Evolutionary conservation across 2,113 vertebrate species (phyloP), one percentile per base, ranked within the genome.

Genomic region (Numenius arquata): DNA sequence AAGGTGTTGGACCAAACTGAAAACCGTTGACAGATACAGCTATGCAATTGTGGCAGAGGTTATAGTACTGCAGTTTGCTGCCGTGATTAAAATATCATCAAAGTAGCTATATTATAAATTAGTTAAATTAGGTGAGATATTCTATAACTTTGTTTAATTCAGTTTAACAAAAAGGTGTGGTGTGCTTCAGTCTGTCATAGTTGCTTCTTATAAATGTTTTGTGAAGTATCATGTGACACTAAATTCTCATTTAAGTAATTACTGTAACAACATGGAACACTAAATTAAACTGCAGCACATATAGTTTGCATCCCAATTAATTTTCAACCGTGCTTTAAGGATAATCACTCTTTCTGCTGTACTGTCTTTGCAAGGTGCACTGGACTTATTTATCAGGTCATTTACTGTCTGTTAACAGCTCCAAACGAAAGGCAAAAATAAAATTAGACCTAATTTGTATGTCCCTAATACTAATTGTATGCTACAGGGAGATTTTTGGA

Each of bases 261-360:
- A 15, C 68, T 85, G 58, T 67, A 77, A 50, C 62, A 85, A 50
- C 40, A 32, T 16, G 41, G 90, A 72, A 85, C 58, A 59, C 50
- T 85, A 71, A 87, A 53, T 72, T 72, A 56, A 25, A 38, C 19
- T 61, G 88, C 52, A 79, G 38, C n/a, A 30, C 2, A 8, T 71
- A 34, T 21, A 34, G 76, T 90, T 93, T 27, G 32, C n/a, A 65
- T 91, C 41, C 43, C 63, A 92, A 43, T 96, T 91, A 89, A 63
- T 91, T 97, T 96, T 85, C 71, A 63, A 6, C 16, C n/a, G 32
- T 94, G 30, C 88, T 95, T 96, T 90, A 85, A 95, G 93, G 88
- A 80, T 59, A 94, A 93, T 93, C 50, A 48, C 34, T 92, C 59
- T 56, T 80, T 93, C 73, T 95, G 67, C 76, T 89, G 74, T 83